phyloP scores from a whole-genome alignment of 2,888 invertebrate genomes.

The Agrilus biguttatus region DNA sequence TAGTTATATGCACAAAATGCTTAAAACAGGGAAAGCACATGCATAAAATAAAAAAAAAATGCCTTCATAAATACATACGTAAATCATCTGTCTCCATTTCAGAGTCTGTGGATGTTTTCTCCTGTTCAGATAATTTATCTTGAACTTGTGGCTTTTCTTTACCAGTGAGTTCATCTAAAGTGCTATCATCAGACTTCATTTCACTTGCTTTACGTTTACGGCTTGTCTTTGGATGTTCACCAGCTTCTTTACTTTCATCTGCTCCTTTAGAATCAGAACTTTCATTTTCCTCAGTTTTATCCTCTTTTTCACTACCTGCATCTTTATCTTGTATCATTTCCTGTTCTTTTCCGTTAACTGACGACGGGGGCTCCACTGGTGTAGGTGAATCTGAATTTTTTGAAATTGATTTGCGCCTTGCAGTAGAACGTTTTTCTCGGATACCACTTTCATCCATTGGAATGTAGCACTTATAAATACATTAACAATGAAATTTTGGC shows the following conservation, averaged over 20 bases:
- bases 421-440: no score
- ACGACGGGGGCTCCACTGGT: background rate
- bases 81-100: no score
- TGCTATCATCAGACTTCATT: conserved; percentile 13
- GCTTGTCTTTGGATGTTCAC: conserved; percentile 5
- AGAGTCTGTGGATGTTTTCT: background rate
- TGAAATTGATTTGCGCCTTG: background rate
- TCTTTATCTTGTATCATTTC: background rate
- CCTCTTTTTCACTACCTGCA: background rate
- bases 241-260: conserved; percentile 2
- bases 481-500: no score
- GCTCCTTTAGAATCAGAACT: background rate
- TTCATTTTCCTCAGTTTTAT: background rate
- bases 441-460: no score
- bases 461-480: no score
- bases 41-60: no score
- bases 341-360: conserved; percentile 1
- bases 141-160: conserved; percentile 7
- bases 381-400: background rate
- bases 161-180: conserved; percentile 10
- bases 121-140: conserved; percentile 5
- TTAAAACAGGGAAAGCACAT: no score
- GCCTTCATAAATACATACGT: no score
- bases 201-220: conserved; percentile 16
- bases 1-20: no score